A percentile compares a stretch with the other conserved stretches of the same genome.
Evolutionary conservation across 2,113 vertebrate species (phyloP).

Genomic region (Notiomystis cincta): DNA sequence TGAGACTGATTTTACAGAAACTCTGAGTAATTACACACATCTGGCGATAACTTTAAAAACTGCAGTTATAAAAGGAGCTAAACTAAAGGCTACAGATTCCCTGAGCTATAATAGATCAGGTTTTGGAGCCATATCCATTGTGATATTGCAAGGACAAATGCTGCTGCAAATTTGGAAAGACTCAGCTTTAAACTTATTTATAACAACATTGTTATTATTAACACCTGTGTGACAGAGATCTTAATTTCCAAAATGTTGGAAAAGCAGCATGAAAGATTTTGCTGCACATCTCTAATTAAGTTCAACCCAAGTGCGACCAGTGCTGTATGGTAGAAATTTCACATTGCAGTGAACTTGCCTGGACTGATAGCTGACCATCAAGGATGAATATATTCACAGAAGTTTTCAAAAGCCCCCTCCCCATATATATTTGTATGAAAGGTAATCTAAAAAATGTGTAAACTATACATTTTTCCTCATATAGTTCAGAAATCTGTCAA

Average conservation of each 20-base stretch:
- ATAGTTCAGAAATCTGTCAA: not conserved
- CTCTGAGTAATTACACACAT: constrained; percentile 65
- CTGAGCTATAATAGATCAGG: not conserved
- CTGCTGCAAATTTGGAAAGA: not conserved
- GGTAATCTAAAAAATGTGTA: not conserved
- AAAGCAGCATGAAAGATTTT: not conserved
- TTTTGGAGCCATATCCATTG: not conserved
- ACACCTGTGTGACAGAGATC: not conserved
- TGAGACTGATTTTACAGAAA: constrained; percentile 59
- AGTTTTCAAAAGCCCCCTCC: not conserved
- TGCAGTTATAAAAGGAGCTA: constrained; percentile 45
- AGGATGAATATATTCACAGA: not conserved
- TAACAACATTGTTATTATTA: not conserved
- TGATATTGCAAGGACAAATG: constrained; percentile 26
- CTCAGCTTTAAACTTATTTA: not conserved
- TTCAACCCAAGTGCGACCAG: not conserved
- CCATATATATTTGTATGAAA: not conserved
- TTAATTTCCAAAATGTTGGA: not conserved
- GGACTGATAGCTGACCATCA: not conserved
- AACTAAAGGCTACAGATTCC: constrained; percentile 12
- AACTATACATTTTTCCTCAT: not conserved
- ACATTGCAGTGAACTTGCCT: not conserved
- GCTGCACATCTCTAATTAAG: not conserved
- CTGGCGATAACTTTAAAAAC: constrained; percentile 58
- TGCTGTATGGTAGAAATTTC: not conserved